Conservation (phyloP, 2,797 vertebrate species). For the Diglossa cyanea region DNA sequence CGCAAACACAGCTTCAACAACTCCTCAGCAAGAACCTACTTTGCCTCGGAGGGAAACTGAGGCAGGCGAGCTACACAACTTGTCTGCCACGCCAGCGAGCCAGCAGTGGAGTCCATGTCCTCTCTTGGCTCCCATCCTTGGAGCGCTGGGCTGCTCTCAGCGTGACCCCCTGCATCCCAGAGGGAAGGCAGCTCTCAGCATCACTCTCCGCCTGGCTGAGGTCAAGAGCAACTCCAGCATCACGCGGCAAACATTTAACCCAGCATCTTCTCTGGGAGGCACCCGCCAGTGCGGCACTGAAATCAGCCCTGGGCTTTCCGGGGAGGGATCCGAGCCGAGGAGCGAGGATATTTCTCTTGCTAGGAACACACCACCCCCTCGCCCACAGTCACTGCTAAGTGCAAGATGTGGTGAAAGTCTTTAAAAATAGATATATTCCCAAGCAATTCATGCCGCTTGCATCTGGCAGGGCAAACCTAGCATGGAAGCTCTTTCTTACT, state of each 20-base stretch:
- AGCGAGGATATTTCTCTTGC: slow-evolving; percentile 42
- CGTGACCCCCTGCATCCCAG: fast-evolving
- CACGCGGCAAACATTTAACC: background rate
- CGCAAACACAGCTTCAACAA: background rate
- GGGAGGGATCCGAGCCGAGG: background rate
- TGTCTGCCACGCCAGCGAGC: fast-evolving
- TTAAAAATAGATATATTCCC: slow-evolving; percentile 67
- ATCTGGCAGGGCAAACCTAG: slow-evolving; percentile 47
- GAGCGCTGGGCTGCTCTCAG: background rate
- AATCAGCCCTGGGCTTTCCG: slow-evolving; percentile 21
- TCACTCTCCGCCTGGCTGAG: background rate
- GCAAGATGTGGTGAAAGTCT: slow-evolving; percentile 57
- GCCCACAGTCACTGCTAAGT: slow-evolving; percentile 56
- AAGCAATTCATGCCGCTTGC: slow-evolving; percentile 49
- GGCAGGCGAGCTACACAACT: background rate
- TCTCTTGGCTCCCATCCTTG: background rate
- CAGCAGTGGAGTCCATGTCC: fast-evolving
- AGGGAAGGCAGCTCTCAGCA: background rate
- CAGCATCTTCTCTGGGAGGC: background rate
- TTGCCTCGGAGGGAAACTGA: background rate
- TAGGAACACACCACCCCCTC: slow-evolving; percentile 51
- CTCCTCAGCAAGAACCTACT: fast-evolving
- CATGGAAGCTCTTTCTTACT: slow-evolving; percentile 33
- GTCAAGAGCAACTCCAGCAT: background rate
- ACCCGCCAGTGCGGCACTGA: background rate